phyloP scores from a whole-genome alignment of 2,888 invertebrate genomes.

The Oconnorella tubifera region DNA sequence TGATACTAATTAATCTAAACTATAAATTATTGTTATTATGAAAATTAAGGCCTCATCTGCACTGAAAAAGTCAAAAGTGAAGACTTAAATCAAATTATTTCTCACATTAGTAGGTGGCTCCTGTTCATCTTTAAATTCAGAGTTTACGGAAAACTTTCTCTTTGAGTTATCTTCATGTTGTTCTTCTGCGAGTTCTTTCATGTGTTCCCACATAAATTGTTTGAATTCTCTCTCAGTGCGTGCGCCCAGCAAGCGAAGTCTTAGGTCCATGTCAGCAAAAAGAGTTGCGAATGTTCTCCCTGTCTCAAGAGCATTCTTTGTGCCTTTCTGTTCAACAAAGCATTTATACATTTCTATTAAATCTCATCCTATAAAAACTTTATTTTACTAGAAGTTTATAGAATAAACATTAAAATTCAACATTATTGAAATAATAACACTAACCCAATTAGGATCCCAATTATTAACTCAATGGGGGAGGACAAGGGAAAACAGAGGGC shows the following conservation, averaged over 20 bases:
- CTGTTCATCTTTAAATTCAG: conserved; percentile 14
- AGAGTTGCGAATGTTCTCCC: conserved; percentile 64
- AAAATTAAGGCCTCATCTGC: too few relatives aligned
- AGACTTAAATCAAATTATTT: background rate
- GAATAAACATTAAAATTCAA: too few relatives aligned
- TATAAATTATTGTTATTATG: too few relatives aligned
- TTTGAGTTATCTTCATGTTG: conserved; percentile 20
- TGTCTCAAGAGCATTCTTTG: conserved; percentile 63
- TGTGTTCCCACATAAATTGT: conserved; percentile 56
- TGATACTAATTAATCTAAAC: too few relatives aligned
- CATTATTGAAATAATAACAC: too few relatives aligned
- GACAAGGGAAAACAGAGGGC: too few relatives aligned
- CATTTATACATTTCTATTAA: background rate
- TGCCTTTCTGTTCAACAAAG: conserved; percentile 61
- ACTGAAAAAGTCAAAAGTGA: too few relatives aligned
- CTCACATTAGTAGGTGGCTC: conserved; percentile 7
- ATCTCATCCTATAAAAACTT: too few relatives aligned
- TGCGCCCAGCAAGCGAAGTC: conserved; percentile 60
- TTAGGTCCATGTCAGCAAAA: conserved; percentile 63
- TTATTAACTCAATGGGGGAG: too few relatives aligned
- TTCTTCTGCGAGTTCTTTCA: conserved; percentile 54
- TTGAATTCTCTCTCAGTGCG: conserved; percentile 61
- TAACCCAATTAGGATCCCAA: too few relatives aligned
- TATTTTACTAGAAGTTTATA: too few relatives aligned
- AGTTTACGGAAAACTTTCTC: conserved; percentile 17